These are phyloP conservation scores for Myotis yumanensis DNA, from an alignment of 2,113 vertebrate species.

Conservation along the genomic window DNA sequence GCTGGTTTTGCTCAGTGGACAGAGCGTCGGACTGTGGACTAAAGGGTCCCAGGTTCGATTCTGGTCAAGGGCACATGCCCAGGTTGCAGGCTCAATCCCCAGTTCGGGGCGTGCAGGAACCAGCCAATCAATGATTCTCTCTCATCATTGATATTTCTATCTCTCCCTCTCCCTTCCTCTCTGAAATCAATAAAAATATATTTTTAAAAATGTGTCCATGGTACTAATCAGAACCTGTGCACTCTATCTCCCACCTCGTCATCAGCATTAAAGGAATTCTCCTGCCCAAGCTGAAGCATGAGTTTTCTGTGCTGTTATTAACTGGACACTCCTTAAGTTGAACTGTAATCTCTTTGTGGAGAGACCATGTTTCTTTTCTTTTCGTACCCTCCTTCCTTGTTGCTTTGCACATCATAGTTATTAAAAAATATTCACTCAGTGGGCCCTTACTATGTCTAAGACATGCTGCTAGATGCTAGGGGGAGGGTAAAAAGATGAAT, in stretches of 20 bases:
- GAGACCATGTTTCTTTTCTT: background rate
- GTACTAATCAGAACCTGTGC: background rate
- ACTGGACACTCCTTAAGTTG: background rate
- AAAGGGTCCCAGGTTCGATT: no score
- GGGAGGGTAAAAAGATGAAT: background rate
- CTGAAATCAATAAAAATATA: no score
- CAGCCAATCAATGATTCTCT: no score
- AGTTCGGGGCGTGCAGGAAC: no score
- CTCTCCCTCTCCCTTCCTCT: no score
- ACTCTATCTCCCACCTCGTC: background rate
- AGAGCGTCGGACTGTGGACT: no score
- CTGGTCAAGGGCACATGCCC: no score
- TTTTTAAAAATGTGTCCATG: background rate
- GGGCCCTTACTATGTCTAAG: background rate
- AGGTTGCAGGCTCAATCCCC: no score
- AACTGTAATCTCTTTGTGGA: background rate
- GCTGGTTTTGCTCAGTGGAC: no score
- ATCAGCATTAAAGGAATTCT: background rate
- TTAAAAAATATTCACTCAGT: background rate
- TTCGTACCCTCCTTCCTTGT: background rate
- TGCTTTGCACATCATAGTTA: background rate
- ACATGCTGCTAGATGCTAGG: background rate
- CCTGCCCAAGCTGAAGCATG: no score
- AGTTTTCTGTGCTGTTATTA: background rate
- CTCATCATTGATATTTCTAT: no score